These are phyloP conservation scores for Jaculus jaculus DNA, from an alignment of 2,113 vertebrate species.

Conservation along the genomic window DNA sequence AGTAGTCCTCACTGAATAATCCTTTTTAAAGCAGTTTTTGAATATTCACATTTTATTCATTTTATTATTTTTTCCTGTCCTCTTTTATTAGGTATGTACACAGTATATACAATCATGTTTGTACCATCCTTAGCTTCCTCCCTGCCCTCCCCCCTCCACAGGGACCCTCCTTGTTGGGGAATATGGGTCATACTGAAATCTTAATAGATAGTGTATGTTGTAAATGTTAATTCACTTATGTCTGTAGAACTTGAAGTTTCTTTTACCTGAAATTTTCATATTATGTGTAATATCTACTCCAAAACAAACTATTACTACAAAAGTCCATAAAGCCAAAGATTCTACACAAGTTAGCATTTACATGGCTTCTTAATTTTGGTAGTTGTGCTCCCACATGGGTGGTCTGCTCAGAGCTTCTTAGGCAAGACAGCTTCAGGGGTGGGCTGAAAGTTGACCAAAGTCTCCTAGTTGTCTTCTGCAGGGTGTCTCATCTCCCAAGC, in stretches of 20 bases:
- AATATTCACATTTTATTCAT: neutral
- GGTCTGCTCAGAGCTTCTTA: neutral
- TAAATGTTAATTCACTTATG: slow-evolving; percentile 6
- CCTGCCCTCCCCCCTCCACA: too few species aligned
- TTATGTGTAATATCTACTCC: too few species aligned
- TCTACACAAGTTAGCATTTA: neutral
- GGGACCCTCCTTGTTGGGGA: too few species aligned
- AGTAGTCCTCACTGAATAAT: neutral
- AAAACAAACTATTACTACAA: neutral
- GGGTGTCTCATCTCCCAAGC: rapidly evolving
- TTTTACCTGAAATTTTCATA: neutral
- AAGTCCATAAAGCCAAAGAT: neutral
- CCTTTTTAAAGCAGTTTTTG: slow-evolving; percentile 3
- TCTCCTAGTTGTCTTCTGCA: neutral
- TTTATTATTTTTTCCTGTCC: too few species aligned
- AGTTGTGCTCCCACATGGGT: neutral
- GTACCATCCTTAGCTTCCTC: too few species aligned
- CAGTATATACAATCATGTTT: too few species aligned
- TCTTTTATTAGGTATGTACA: too few species aligned
- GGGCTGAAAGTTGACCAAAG: neutral
- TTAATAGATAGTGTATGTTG: neutral
- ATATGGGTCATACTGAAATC: neutral
- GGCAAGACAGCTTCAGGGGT: neutral
- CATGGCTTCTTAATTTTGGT: neutral
- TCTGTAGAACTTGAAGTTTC: neutral